Evolutionary conservation across 2,113 vertebrate species (phyloP), one percentile per base, ranked within the genome.

Genomic region (Carettochelys insculpta): DNA sequence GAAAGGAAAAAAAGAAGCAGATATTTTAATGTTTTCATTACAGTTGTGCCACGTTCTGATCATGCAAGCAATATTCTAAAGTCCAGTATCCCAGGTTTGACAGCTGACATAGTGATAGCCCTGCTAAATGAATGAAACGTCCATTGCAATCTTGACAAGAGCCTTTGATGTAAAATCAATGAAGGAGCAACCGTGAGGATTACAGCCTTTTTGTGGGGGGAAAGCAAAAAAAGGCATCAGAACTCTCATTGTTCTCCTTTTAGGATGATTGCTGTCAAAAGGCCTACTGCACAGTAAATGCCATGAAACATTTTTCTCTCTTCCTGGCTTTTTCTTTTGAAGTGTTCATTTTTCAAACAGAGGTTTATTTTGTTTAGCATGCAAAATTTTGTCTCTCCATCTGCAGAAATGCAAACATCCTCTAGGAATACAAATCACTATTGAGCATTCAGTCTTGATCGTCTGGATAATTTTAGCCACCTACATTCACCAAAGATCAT

Each of bases 361-460:
- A 89, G 41, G 1, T 84, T 86, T 80, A 8, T 78, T 80, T 77
- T 80, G 29, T 87, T 91, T 84, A 89, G 45, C 68, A 90, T 17
- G 29, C 65, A 71, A n/a, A 88, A 25, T 5, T 89, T 92, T 75
- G 2, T 89, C 94, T 94, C 83, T 52, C 13, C 56, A 48, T 41
- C 47, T 85, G 48, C 79, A 90, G 86, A 90, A 79, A 87, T 17
- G 89, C 12, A 89, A 77, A 16, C 6, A 87, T 27, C 52, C 53
- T 65, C 43, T 27, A 84, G 71, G 61, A 96, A 95, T 48, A 84
- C 88, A 97, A 96, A 91, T 88, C 61, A 94, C 47, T 79, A 27
- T 16, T 17, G 51, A 53, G 47, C 29, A 75, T 17, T 78, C n/a
- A 48, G 43, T 89, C 43, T 80, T 94, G 38, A 51, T 61, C 48